Evolutionary conservation across 2,113 vertebrate genomes (phyloP).

Genomic region (Dipodomys stephensi): DNA sequence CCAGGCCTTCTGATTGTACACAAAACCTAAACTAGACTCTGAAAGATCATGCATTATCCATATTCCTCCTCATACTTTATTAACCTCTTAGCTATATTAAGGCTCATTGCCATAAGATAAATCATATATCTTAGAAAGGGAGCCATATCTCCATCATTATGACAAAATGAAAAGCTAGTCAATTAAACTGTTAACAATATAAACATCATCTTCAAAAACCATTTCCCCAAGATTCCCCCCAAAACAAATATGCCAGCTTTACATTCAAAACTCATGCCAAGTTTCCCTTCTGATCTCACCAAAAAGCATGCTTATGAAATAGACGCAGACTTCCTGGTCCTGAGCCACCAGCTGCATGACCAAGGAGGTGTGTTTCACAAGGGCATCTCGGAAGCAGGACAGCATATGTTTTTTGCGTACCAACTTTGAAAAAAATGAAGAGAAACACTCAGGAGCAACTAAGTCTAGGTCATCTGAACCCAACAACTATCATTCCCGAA

Average conservation of each 20-base stretch:
- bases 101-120: background rate
- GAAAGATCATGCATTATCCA: conserved; percentile 1
- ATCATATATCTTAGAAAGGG: conserved; percentile 1
- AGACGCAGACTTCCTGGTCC: conserved; percentile 88
- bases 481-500: conserved; percentile 8
- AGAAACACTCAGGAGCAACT: background rate
- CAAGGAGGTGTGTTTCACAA: conserved; percentile 85
- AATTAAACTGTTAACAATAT: background rate
- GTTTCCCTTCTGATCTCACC: conserved; percentile 87
- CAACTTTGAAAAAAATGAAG: conserved; percentile 83
- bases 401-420: conserved; percentile 93
- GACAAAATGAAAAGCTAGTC: conserved; percentile 24
- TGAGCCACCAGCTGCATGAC: conserved; percentile 88
- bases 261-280: background rate
- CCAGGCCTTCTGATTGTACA: background rate
- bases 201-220: background rate
- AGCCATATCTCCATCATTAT: conserved; percentile 5
- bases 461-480: conserved; percentile 32
- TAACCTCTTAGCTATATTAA: background rate
- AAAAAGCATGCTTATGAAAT: conserved; percentile 88
- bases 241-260: conserved; percentile 1
- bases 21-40: background rate
- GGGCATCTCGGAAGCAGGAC: conserved; percentile 86
- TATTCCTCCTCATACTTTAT: background rate
- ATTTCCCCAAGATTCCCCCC: background rate